Conservation (phyloP, 2,797 vertebrate species). For the Sebastes aleutianus region DNA sequence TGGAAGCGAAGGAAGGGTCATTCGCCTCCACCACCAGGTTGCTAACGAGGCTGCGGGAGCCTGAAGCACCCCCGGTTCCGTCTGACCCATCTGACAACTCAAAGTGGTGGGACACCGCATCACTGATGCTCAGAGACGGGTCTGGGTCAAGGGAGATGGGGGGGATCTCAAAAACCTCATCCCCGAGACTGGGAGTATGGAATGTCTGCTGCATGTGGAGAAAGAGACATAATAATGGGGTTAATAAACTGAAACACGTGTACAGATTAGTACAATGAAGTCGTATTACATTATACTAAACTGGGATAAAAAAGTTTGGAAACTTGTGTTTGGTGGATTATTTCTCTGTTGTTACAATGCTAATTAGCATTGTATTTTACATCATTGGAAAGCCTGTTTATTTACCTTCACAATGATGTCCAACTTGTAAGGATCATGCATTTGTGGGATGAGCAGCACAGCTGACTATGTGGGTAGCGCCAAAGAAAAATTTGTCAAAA, state of each 20-base stretch:
- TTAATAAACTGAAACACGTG: background rate
- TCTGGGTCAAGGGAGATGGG: slow-evolving; percentile 92
- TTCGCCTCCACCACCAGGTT: slow-evolving; percentile 80
- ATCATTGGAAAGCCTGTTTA: no score
- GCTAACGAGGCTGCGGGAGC: slow-evolving; percentile 71
- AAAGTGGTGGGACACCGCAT: slow-evolving; percentile 87
- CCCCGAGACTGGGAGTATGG: slow-evolving; percentile 92
- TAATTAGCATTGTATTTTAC: no score
- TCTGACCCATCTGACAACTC: slow-evolving; percentile 80
- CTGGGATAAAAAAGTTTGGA: background rate
- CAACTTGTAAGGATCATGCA: no score
- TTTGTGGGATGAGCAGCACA: no score
- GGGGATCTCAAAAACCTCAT: slow-evolving; percentile 95
- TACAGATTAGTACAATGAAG: accelerated
- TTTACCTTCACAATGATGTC: no score
- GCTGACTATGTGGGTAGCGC: no score
- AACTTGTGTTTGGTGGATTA: no score
- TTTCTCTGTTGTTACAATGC: no score
- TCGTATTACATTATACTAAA: background rate
- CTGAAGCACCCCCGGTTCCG: slow-evolving; percentile 73
- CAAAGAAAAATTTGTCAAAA: no score
- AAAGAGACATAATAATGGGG: background rate
- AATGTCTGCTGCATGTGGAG: slow-evolving; percentile 82
- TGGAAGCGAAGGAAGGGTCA: slow-evolving; percentile 83
- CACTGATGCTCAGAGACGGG: slow-evolving; percentile 85